Evolutionary conservation across 2,888 invertebrate genomes (phyloP).

Genomic region (Pyrrhia umbra): DNA sequence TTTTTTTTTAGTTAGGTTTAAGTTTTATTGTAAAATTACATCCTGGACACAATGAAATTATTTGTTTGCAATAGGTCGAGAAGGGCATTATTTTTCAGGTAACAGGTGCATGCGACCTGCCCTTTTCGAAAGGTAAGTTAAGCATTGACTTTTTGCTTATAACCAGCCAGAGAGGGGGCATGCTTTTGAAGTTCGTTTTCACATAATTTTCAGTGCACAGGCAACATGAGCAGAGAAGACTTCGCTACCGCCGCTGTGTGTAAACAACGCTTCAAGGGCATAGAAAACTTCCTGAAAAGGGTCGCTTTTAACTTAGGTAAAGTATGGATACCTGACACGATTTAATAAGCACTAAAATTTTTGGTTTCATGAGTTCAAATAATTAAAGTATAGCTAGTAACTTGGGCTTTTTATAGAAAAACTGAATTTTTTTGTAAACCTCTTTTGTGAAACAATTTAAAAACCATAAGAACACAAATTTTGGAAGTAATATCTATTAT

Average conservation of each 20-base stretch:
- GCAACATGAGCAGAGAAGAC: slow-evolving; percentile 67
- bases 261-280: slow-evolving; percentile 78
- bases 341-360: no score
- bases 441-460: no score
- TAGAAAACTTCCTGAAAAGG: slow-evolving; percentile 81
- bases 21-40: slow-evolving; percentile 37
- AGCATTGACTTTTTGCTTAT: not conserved
- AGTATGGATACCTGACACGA: slow-evolving; percentile 14
- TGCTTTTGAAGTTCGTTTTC: not conserved
- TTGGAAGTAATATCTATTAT: no score
- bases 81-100: slow-evolving; percentile 18
- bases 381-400: no score
- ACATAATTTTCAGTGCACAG: slow-evolving; percentile 37
- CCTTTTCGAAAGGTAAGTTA: slow-evolving; percentile 35
- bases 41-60: slow-evolving; percentile 69
- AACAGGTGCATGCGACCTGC: slow-evolving; percentile 29
- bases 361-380: no score
- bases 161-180: no score
- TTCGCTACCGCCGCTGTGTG: slow-evolving; percentile 13
- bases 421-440: no score
- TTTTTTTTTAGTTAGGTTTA: slow-evolving; percentile 33
- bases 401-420: no score
- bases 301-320: slow-evolving; percentile 55
- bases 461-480: no score
- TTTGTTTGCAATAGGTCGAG: slow-evolving; percentile 46